Evolutionary conservation across 1,140 invertebrate species (phyloP).

Genomic region (Procambarus virginalis): DNA sequence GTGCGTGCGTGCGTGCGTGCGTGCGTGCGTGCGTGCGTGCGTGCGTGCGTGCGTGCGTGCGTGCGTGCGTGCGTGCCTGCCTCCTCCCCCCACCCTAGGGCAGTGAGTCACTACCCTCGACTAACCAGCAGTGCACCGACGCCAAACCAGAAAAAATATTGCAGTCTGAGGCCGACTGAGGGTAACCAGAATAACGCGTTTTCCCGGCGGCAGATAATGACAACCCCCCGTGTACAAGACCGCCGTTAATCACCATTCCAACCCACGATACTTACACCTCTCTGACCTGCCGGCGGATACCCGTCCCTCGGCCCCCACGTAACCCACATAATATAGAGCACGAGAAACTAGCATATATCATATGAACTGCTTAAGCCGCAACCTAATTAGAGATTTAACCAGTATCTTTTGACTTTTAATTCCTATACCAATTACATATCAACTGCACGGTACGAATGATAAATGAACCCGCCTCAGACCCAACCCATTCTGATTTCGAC

Average conservation of each 20-base stretch:
- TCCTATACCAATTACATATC: slow-evolving; percentile 48
- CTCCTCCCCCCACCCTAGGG: too few species aligned
- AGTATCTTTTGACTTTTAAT: slow-evolving; percentile 50
- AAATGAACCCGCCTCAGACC: slow-evolving; percentile 12
- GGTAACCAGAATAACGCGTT: slow-evolving; percentile 16
- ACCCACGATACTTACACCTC: not conserved
- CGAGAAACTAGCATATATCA: slow-evolving; percentile 48
- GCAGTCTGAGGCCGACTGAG: slow-evolving; percentile 6
- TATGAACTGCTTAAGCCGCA: slow-evolving; percentile 38
- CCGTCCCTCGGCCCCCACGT: slow-evolving; percentile 1
- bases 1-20: not conserved
- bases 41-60: not conserved
- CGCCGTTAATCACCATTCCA: not conserved
- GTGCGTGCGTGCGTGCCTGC: not conserved
- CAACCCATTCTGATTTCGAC: slow-evolving; percentile 41
- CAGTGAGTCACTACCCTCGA: not conserved
- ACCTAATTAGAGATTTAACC: slow-evolving; percentile 44
- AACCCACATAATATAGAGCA: slow-evolving; percentile 43
- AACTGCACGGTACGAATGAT: slow-evolving; percentile 41
- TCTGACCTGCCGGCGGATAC: not conserved
- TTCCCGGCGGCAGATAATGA: not conserved
- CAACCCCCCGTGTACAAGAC: not conserved
- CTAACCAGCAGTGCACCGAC: not conserved
- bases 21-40: not conserved
- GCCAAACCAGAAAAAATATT: slow-evolving; percentile 10